Percentiles rank a stretch among this genome's conserved stretches.
Conservation (phyloP, 1,140 invertebrate species). For the Drosophila jambulina region DNA sequence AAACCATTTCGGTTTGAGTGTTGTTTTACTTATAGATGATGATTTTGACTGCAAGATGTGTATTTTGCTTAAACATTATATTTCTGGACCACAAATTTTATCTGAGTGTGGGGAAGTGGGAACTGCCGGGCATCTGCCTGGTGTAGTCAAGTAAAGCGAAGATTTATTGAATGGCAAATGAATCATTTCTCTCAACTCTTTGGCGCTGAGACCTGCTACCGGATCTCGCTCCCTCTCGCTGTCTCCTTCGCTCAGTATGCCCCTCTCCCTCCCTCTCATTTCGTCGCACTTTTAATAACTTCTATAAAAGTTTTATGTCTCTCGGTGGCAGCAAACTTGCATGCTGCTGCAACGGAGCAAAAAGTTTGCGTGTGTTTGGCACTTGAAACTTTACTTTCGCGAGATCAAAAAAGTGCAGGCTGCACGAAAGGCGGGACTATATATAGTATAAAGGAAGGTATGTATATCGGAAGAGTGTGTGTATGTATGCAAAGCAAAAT, state of each 20-base stretch:
- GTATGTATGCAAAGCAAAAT: constrained; percentile 72
- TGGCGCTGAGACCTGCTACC: constrained; percentile 42
- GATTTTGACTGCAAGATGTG: background rate
- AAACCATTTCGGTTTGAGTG: background rate
- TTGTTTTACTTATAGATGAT: background rate
- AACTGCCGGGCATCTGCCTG: constrained; percentile 54
- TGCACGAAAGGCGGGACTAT: constrained; percentile 3
- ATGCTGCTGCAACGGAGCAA: constrained; percentile 60
- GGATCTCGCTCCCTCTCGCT: background rate
- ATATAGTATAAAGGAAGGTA: constrained; percentile 5
- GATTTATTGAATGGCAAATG: constrained; percentile 81
- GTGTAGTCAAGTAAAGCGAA: constrained; percentile 56
- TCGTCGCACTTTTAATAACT: constrained; percentile 77
- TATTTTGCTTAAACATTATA: background rate
- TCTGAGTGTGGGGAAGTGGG: constrained; percentile 19
- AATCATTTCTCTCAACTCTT: constrained; percentile 65
- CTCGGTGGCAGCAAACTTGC: constrained; percentile 66
- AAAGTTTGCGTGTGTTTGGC: constrained; percentile 81
- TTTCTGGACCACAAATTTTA: constrained; percentile 1
- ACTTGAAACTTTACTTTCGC: constrained; percentile 68
- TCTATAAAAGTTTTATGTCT: constrained; percentile 79
- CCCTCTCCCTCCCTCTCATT: constrained; percentile 13
- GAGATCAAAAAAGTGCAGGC: constrained; percentile 35
- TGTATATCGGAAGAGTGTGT: constrained; percentile 3
- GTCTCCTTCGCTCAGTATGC: background rate